Percentiles rank a stretch among this genome's conserved stretches.
Conservation (phyloP, 2,888 invertebrate species). For the Salticus scenicus region DNA sequence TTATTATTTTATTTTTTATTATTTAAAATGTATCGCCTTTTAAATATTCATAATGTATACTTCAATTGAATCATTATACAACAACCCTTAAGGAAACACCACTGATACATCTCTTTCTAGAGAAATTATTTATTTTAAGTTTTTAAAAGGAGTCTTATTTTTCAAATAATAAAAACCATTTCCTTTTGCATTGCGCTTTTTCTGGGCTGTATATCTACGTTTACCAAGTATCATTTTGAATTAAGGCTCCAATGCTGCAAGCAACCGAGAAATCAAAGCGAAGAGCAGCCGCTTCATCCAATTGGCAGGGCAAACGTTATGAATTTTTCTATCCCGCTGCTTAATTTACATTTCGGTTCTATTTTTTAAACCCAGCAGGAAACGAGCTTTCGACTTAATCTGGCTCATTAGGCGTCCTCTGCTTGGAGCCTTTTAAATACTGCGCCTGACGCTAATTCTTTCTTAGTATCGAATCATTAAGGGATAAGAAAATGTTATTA, state of each 20-base stretch:
- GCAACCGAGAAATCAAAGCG: conserved; percentile 14
- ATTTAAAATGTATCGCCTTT: too few species aligned
- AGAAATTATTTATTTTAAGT: too few species aligned
- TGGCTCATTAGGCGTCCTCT: conserved; percentile 57
- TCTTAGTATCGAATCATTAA: conserved; percentile 67
- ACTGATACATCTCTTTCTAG: too few species aligned
- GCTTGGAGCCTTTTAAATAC: conserved; percentile 38
- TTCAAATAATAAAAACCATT: too few species aligned
- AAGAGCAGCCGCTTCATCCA: conserved; percentile 37
- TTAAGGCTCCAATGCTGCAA: conserved; percentile 17
- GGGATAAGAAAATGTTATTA: conserved; percentile 67
- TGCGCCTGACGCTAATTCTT: conserved; percentile 63
- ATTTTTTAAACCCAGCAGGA: conserved; percentile 49
- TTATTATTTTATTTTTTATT: too few species aligned
- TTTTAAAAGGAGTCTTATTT: too few species aligned
- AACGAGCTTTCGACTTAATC: conserved; percentile 66
- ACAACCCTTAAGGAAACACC: too few species aligned
- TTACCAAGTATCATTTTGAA: conserved; percentile 17
- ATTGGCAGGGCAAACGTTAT: conserved; percentile 49
- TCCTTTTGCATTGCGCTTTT: too few species aligned
- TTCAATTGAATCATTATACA: too few species aligned
- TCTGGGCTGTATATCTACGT: too few species aligned
- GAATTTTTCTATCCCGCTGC: conserved; percentile 57
- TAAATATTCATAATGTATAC: too few species aligned
- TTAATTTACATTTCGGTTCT: conserved; percentile 62